phyloP scores from a whole-genome alignment of 30 jellyfish, hydroid and myxozoan species.

The Aurelia coerulea region DNA sequence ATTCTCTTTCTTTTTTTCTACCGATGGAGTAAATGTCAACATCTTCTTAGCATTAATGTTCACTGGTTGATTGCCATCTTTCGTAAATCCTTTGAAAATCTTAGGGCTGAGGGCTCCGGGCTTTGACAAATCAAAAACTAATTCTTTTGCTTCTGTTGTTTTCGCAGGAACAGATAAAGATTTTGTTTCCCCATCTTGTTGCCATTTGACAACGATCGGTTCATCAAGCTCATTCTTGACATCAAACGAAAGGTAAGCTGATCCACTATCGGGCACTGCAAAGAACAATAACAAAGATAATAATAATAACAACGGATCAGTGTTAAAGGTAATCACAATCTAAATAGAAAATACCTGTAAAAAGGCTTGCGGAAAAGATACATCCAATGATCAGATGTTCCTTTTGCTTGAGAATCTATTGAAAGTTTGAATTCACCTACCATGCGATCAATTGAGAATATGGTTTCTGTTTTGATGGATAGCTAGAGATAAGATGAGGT shows the following conservation, averaged over 20 bases:
- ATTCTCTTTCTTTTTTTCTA: neutral
- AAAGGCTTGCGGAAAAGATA: too few species aligned
- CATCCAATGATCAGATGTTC: too few species aligned
- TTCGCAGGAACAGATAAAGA: neutral
- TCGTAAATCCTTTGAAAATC: constrained; percentile 11
- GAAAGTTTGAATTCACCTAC: too few species aligned
- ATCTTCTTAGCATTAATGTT: constrained; percentile 11
- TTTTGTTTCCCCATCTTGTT: constrained; percentile 27
- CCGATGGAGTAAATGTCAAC: constrained; percentile 22
- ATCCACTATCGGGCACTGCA: constrained; percentile 49
- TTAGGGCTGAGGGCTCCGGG: constrained; percentile 70
- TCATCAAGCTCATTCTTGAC: constrained; percentile 29
- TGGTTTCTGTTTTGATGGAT: too few species aligned
- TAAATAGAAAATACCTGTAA: neutral
- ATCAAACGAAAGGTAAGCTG: constrained; percentile 46
- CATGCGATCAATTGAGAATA: too few species aligned
- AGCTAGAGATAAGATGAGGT: too few species aligned
- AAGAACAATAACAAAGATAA: neutral
- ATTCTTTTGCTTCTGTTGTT: constrained; percentile 3
- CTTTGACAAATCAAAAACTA: constrained; percentile 6
- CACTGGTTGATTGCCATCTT: constrained; percentile 4
- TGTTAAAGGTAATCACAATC: neutral
- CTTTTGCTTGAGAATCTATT: too few species aligned
- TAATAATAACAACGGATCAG: neutral
- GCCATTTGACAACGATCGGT: constrained; percentile 38